Base-by-base conservation (phyloP, 2,797 vertebrate genomes). In the Bovichtus variegatus region DNA sequence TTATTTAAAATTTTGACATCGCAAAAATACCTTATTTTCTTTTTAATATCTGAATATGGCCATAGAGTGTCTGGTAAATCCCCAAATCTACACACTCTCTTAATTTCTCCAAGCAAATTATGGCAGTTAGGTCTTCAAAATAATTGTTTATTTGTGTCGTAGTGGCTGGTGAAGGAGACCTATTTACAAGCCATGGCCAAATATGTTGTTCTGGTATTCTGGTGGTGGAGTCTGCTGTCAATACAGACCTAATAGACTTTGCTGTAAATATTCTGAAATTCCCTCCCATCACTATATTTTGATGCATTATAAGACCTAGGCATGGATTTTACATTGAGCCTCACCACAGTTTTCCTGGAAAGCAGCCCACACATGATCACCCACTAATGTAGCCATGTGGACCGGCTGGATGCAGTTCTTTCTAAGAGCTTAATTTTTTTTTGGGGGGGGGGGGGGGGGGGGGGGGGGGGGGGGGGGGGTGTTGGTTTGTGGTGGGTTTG, bases 291-390 rank as follows among this genome's bases (percentile, higher is more conserved):
- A 40, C 60, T 53, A 38, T 27, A 43, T 55, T 87, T 81, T 65
- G 69, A 38, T 62, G 71, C 67, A 71, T 81, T 21, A 71, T 59
- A 43, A 64, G 41, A 58, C 64, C 34, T 13, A 41, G 69, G 51
- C 41, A 64, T 76, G 61, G 50, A 54, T 85, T 77, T 81, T 62
- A 58, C 66, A 66, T 78, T 53, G 15, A 70, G 65, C 68, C 63
- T 31, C 49, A 68, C 68, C 60, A 50, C 70, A 75, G 23, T 82
- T 47, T 86, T 80, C 61, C 69, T 84, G 81, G 82, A 62, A 18
- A 80, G 82, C 67, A 74, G 70, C 79, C 77, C 59, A 78, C 71
- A 82, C 76, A 69, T 82, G 67, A 76, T 82, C 79, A 79, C 71
- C 51, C 72, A 70, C 68, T 83, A 75, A 83, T 88, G 78, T 71